phyloP scores from a whole-genome alignment of 2,888 invertebrate genomes.

The Scaptomyza polygonia region DNA sequence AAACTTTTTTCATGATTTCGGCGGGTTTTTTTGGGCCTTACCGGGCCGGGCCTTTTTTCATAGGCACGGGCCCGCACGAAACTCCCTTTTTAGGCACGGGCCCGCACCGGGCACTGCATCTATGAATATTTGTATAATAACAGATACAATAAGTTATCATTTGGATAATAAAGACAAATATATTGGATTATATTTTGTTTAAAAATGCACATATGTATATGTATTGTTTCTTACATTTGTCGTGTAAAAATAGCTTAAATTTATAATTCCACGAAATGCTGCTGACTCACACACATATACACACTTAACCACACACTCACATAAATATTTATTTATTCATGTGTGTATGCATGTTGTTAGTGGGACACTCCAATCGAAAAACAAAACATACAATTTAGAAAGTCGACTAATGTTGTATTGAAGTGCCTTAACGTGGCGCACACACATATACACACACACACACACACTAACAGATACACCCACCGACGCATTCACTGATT shows the following conservation, averaged over 20 bases:
- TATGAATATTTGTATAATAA: neutral
- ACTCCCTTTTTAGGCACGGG: too few relatives aligned
- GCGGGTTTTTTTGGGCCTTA: too few relatives aligned
- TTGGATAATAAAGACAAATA: constrained; percentile 47
- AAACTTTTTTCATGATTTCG: too few relatives aligned
- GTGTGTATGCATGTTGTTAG: constrained; percentile 3
- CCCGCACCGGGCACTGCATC: too few relatives aligned
- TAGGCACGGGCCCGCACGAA: too few relatives aligned
- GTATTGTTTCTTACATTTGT: constrained; percentile 25
- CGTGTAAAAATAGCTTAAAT: constrained; percentile 61
- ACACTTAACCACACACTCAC: constrained; percentile 13
- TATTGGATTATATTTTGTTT: constrained; percentile 47
- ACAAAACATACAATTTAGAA: constrained; percentile 66
- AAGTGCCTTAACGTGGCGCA: constrained; percentile 50
- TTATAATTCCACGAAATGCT: constrained; percentile 32
- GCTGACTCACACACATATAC: constrained; percentile 28
- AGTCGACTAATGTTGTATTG: constrained; percentile 49
- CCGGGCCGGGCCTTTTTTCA: too few relatives aligned
- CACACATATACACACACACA: constrained; percentile 4
- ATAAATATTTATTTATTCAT: neutral
- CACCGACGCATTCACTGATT: neutral
- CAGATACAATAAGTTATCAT: constrained; percentile 37
- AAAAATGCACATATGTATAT: neutral
- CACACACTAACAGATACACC: too few relatives aligned
- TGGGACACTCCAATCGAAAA: constrained; percentile 58